These are phyloP conservation scores for Ceratina australensis DNA, from an alignment of 1,140 invertebrate genomes.

Conservation along the genomic window DNA sequence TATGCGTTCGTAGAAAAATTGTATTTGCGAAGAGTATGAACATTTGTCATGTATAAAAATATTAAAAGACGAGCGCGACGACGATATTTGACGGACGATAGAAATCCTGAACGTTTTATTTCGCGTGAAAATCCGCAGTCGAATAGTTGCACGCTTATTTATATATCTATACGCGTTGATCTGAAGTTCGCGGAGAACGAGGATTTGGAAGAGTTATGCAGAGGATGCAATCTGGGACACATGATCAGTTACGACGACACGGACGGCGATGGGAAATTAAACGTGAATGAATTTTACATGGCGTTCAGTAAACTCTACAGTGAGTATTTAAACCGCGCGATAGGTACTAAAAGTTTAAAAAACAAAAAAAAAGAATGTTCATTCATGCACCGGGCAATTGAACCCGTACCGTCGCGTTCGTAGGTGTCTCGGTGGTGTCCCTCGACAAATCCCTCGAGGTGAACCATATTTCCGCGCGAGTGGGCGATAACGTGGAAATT, in stretches of 20 bases:
- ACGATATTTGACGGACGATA: too few relatives aligned
- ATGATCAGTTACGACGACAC: slow-evolving; percentile 87
- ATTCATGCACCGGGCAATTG: too few relatives aligned
- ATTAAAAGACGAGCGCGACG: too few relatives aligned
- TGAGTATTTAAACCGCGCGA: slow-evolving; percentile 74
- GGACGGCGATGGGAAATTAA: slow-evolving; percentile 84
- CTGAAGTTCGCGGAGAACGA: slow-evolving; percentile 76
- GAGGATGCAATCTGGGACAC: slow-evolving; percentile 85
- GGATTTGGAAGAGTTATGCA: slow-evolving; percentile 83
- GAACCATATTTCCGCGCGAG: slow-evolving; percentile 84
- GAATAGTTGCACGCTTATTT: neutral
- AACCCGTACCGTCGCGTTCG: slow-evolving; percentile 22
- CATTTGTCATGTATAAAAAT: too few relatives aligned
- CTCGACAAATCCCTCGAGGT: slow-evolving; percentile 87
- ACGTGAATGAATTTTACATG: slow-evolving; percentile 87
- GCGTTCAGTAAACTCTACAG: slow-evolving; percentile 89
- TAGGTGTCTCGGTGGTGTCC: slow-evolving; percentile 87
- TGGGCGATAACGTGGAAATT: slow-evolving; percentile 90
- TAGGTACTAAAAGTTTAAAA: too few relatives aligned
- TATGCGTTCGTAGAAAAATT: too few relatives aligned
- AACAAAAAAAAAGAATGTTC: too few relatives aligned
- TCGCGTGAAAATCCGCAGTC: neutral
- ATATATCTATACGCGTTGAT: neutral
- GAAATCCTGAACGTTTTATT: too few relatives aligned
- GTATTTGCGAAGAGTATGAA: too few relatives aligned